phyloP scores from a whole-genome alignment of 2,797 vertebrate species.

The Mionectes olivaceus region DNA sequence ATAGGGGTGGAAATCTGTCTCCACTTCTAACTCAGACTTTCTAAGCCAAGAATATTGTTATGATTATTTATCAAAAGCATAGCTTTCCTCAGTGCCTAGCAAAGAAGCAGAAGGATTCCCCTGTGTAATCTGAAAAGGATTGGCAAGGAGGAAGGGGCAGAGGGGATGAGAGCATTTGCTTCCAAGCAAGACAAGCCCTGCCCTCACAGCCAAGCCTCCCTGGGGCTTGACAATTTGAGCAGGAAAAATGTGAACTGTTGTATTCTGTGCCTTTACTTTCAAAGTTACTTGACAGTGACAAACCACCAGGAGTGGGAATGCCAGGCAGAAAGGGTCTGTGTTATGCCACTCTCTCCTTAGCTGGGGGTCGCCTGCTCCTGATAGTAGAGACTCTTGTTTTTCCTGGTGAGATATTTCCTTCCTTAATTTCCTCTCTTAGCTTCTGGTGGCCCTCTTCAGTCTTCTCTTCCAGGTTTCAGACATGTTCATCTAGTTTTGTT shows the following conservation, averaged over 20 bases:
- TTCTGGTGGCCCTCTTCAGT: no score
- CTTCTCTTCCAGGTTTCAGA: no score
- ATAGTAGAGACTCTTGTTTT: no score
- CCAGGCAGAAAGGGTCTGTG: background rate
- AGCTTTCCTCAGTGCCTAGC: background rate
- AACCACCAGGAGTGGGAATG: background rate
- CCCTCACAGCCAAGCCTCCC: slow-evolving; percentile 14
- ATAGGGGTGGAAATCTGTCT: background rate
- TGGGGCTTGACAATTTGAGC: slow-evolving; percentile 7
- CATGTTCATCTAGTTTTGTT: no score
- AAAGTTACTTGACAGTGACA: background rate
- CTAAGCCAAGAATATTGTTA: slow-evolving; percentile 23
- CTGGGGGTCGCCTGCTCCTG: no score
- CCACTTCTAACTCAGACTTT: background rate
- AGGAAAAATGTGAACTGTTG: background rate
- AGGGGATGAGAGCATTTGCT: background rate
- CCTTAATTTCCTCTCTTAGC: no score
- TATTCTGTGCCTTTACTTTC: slow-evolving; percentile 15
- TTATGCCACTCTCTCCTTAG: background rate
- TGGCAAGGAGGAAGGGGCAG: background rate
- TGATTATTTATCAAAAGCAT: slow-evolving; percentile 3
- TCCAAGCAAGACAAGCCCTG: slow-evolving; percentile 8
- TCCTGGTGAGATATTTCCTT: no score
- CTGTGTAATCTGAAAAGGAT: background rate
- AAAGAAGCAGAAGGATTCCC: background rate